Base-by-base conservation (phyloP, 2,113 vertebrate species). In the Poeciliopsis occidentalis region DNA sequence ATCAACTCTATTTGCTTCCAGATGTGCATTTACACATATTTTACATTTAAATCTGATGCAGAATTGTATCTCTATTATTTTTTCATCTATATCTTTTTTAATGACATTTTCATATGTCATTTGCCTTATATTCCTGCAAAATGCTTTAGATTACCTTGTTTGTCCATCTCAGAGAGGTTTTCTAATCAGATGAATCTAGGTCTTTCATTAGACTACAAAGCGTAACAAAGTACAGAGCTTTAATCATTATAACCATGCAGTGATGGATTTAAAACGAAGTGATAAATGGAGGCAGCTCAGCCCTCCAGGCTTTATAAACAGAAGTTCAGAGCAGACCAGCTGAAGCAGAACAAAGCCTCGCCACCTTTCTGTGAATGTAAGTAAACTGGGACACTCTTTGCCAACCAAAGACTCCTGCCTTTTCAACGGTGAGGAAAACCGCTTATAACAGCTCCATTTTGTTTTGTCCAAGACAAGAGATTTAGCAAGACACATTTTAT, bases 341-440 rank as follows among this genome's bases (percentile, higher is more conserved):
- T 86, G 85, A 80, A 90, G 82, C 85, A 86, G 79, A 89, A 87
- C 73, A 41, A 79, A 83, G 80, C 76, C 74, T 54, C 69, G 51
- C 34, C 76, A 77, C 70, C 65, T 71, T 80, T 85, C 76, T 75
- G 75, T 22, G 75, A 27, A 75, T 78, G 73, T 54, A 37, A 12
- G 63, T 84, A 77, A 65, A 64, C 57, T 83, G 81, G 75, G 90
- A 74, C 76, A 80, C 57, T 75, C 71, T 67, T 30, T 62, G 78
- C 64, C 12, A 12, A 44, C 27, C 68, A 47, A 39, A 76, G 57
- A 57, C 63, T 54, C 64, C 6, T 67, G 69, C 57, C 26, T 60
- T 85, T 80, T 85, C 17, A n/a, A 26, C 78, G 69, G 15, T n/a
- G 22, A 61, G 72, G 64, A 64, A 67, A 1, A 37, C 22, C 0